Base-by-base conservation (phyloP, 30 jellyfish, hydroid and myxozoan species). In the Clytia hemisphaerica region DNA sequence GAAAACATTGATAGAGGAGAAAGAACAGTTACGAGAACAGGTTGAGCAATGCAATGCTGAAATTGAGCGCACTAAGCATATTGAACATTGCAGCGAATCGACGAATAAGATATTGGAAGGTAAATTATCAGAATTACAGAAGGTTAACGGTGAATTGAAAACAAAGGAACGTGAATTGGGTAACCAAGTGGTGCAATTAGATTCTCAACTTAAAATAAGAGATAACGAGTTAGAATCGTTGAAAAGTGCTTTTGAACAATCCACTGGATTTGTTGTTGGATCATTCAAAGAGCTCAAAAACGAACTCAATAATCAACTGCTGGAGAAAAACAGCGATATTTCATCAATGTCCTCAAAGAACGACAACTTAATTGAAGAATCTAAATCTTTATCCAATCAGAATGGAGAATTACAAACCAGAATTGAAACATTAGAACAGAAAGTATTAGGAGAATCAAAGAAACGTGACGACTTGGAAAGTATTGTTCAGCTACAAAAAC, bases 181-280 rank as follows among this genome's bases (percentile, higher is more conserved):
- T 38, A 26, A 35, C 22, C 25, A 67, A 67, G 34, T 45, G 25
- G 22, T 47, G 12, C 0, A 67, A 15, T 15, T 18, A 22, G 48
- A 45, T 4, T 26, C 72, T 6, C 14, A 12, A 19, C 36, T 67
- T 24, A 67, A 32, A 27, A 27, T 25, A 27, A 67, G 45, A 47
- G 79, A 67, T 7, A 24, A 6, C 27, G 79, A 67, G 33, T 12
- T 67, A 29, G 32, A 21, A 4, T 67, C 79, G 18, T n/a, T 67
- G 31, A 36, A 67, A 44, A 40, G 18, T 2, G 72, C 79, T 12
- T 67, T 67, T 47, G 59, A 67, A 38, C 40, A 67, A 24, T 45
- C 72, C 4, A 37, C 79, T 38, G 79, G 79, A 15, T 32, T 67
- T 30, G 79, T 67, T 37, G 79, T 47, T n/a, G 79, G 72, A 21